phyloP scores from a whole-genome alignment of 2,113 vertebrate species.

The Ciconia boyciana region DNA sequence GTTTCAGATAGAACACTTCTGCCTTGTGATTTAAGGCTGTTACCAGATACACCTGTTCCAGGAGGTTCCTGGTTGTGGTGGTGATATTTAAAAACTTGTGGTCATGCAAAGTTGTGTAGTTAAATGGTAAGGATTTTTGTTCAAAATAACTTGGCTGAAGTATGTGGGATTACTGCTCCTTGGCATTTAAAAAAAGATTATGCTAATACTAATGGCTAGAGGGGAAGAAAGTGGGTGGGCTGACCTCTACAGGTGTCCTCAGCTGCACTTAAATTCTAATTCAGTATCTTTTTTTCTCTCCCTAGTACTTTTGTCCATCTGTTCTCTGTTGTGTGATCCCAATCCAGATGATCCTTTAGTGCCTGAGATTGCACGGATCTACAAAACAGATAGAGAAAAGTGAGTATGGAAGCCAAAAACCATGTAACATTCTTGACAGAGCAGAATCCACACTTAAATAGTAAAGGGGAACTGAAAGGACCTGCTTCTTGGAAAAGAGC shows the following conservation, averaged over 20 bases:
- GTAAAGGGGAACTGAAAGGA: neutral
- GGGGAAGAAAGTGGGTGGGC: neutral
- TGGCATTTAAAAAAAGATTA: no score
- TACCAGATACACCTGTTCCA: neutral
- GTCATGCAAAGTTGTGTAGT: rapidly evolving
- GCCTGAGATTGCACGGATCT: slow-evolving; percentile 99
- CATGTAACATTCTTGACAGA: neutral
- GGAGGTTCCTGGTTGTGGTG: neutral
- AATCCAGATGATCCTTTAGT: slow-evolving; percentile 99
- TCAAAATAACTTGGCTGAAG: neutral
- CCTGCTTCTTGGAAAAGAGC: neutral
- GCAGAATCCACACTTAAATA: neutral
- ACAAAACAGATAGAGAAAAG: slow-evolving; percentile 99
- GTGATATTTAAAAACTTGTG: neutral
- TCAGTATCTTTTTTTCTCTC: slow-evolving; percentile 32
- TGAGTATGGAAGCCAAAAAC: slow-evolving; percentile 73
- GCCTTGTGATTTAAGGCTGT: neutral
- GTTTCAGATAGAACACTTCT: neutral
- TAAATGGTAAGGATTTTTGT: neutral
- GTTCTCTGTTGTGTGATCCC: slow-evolving; percentile 99
- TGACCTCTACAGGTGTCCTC: neutral
- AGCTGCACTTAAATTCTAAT: slow-evolving; percentile 18
- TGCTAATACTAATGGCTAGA: neutral
- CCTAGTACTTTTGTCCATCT: slow-evolving; percentile 98
- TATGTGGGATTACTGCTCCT: neutral